Conservation (phyloP, 2,888 invertebrate genomes). For the Elegia similella region DNA sequence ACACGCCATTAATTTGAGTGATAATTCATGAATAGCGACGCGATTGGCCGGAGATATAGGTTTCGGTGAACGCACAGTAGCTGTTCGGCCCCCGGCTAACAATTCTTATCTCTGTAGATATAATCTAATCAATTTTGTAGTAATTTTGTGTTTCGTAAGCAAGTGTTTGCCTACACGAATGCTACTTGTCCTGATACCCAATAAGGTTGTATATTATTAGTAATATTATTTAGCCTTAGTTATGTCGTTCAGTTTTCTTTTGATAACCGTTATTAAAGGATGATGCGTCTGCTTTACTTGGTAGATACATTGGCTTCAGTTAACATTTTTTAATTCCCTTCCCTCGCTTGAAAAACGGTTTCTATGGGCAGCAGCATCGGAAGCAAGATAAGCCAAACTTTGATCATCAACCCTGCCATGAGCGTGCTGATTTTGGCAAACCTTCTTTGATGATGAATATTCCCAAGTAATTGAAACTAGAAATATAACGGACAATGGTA, state of each 20-base stretch:
- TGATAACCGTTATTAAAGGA: not conserved
- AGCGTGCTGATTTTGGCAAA: no score
- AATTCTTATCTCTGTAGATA: slow-evolving; percentile 39
- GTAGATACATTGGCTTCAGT: no score
- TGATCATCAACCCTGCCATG: no score
- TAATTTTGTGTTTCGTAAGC: slow-evolving; percentile 24
- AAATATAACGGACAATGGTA: no score
- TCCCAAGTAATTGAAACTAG: no score
- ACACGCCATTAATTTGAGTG: slow-evolving; percentile 81
- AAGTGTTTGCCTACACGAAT: slow-evolving; percentile 12
- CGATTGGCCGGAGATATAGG: slow-evolving; percentile 71
- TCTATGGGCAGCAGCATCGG: no score
- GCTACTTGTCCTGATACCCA: slow-evolving; percentile 11
- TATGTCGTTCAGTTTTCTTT: no score
- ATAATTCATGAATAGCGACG: slow-evolving; percentile 72
- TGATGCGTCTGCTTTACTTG: no score
- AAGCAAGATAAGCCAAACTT: no score
- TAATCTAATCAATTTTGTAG: slow-evolving; percentile 50
- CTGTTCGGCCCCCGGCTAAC: slow-evolving; percentile 33
- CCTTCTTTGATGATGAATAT: no score
- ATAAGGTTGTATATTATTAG: slow-evolving; percentile 1
- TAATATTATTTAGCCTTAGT: slow-evolving; percentile 1
- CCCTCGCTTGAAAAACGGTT: no score
- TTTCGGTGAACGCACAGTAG: slow-evolving; percentile 51
- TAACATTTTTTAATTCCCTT: no score